Base-by-base conservation (phyloP, 2,113 vertebrate genomes). In the Lycocorax pyrrhopterus region DNA sequence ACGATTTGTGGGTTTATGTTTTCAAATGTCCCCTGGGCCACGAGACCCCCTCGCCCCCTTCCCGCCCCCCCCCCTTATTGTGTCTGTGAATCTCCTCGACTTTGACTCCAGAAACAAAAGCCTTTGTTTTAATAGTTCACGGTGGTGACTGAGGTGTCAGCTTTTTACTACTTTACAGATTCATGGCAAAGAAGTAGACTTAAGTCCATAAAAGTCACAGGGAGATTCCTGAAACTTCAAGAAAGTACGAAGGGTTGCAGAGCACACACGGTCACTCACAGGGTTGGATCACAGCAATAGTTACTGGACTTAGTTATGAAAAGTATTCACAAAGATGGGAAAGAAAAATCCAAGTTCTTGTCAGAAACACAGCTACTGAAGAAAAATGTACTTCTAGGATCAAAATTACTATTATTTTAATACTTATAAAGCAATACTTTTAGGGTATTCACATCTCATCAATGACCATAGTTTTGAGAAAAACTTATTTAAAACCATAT, bases 191-290 rank as follows among this genome's bases (percentile, higher is more conserved):
- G 44, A 84, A 35, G 22, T 26, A 15, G 52, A 9, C 3, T 51
- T 55, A 7, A 52, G 26, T 2, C 33, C 8, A 0, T 27, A 0
- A 10, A 32, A 56, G 13, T 32, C 7, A 13, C 22, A 16, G 33
- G 44, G 52, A 53, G 44, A 53, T 27, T 35, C 13, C 37, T 47
- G 47, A 16, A 47, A 64, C 15, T 77, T 84, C 19, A 15, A 39
- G 35, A 14, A 17, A 4, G 7, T 8, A 2, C 0, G 0, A 19
- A 12, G 30, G 21, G 6, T 3, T 10, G 17, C 17, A 1, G 3
- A 2, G 7, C 5, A 26, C 10, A 1, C 27, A 1, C 0, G 3
- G 39, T 25, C 14, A 7, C 19, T 21, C 23, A 10, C 20, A 4
- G 33, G 33, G 3, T 35, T 13, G 20, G 22, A 39, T 29, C n/a